Conservation (phyloP, 2,888 invertebrate species). For the Griposia aprilina region DNA sequence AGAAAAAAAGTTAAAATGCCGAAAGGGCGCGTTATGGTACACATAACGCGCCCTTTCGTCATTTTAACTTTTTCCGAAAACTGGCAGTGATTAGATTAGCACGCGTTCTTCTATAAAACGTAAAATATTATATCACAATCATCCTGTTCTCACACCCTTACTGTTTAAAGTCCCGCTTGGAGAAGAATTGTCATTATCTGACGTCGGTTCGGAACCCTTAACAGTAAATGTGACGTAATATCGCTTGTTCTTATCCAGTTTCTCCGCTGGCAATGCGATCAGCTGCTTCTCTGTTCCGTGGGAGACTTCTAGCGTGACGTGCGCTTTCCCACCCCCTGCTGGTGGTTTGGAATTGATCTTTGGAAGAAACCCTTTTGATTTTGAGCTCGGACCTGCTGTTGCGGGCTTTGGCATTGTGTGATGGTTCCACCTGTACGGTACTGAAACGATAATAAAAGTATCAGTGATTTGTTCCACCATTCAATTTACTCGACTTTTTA, state of each 20-base stretch:
- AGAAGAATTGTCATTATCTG: constrained; percentile 88
- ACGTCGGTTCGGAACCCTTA: constrained; percentile 92
- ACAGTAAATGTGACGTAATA: constrained; percentile 98
- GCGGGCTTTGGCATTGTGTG: constrained; percentile 94
- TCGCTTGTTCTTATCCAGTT: constrained; percentile 96
- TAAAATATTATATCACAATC: constrained; percentile 60
- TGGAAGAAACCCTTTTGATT: constrained; percentile 92
- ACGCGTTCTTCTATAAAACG: constrained; percentile 19
- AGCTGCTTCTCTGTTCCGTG: constrained; percentile 96
- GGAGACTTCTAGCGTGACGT: constrained; percentile 94
- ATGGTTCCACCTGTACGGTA: constrained; percentile 94
- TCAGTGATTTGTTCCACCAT: not conserved
- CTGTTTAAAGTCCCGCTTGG: constrained; percentile 85
- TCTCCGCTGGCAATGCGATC: constrained; percentile 96
- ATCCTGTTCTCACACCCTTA: constrained; percentile 83
- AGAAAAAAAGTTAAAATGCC: too few relatives aligned
- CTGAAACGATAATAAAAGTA: constrained; percentile 84
- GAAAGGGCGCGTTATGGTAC: too few relatives aligned
- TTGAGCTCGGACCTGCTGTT: constrained; percentile 85
- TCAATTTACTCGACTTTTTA: not conserved
- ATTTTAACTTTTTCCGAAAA: constrained; percentile 16
- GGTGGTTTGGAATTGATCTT: constrained; percentile 91
- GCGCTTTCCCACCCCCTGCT: constrained; percentile 82
- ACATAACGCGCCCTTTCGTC: not conserved
- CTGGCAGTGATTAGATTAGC: constrained; percentile 74